Evolutionary conservation across 2,888 invertebrate genomes (phyloP), one percentile per base, ranked within the genome.

Genomic region (Ommatoiulus sabulosus): DNA sequence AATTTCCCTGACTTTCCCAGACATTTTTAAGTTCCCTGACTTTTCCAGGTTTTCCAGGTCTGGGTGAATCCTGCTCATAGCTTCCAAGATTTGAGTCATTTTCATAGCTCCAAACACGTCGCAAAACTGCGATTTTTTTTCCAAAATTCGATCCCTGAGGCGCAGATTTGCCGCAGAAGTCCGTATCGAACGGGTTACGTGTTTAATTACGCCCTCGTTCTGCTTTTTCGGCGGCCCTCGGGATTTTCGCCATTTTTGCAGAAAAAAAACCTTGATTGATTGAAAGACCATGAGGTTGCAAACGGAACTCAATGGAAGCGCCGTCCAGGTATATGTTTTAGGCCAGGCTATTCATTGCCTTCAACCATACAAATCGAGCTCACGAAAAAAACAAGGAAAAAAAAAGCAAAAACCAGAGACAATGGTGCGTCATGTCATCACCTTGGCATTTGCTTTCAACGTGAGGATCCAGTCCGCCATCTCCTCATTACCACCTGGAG

Each of bases 271-370:
- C 72, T 72, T 72, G 72, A 72, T 72, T 72, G 72, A 72, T 72
- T 72, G 72, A 72, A 72, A 72, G 72, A 72, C 72, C 72, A 72
- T 72, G 72, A 72, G 72, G 72, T 72, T 72, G 72, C 72, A 72
- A 72, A 72, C 72, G 72, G 24, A 72, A 72, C 72, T 72, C 72
- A 72, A 72, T 72, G 72, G 72, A 72, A 24, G 72, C 72, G 72
- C 72, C 72, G 72, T 72, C 72, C 72, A 72, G 72, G 72, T 72
- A 72, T 72, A 24, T 72, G 72, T 72, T 72, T 72, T 72, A 72
- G 72, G n/a, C n/a, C 72, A 24, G 72, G 24, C 72, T 72, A 72
- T 72, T 72, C 72, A 72, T 24, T 72, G 24, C 72, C 72, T 24
- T 72, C 72, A 72, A 72, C 72, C 72, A 72, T 72, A 72, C 72